Evolutionary conservation across 2,888 invertebrate genomes (phyloP).

Genomic region (Drosophila ustulata): DNA sequence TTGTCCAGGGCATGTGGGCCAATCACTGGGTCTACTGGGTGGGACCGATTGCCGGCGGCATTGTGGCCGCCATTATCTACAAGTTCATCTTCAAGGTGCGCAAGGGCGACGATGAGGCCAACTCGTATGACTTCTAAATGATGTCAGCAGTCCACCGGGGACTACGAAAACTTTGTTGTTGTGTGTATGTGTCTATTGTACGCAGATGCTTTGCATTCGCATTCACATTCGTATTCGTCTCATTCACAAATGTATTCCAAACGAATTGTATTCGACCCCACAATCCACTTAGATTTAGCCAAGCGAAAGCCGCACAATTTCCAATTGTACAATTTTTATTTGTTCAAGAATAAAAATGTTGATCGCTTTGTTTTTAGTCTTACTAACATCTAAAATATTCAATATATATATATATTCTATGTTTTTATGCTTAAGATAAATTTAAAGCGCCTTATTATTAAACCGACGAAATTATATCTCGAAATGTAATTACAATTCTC

Average conservation of each 20-base stretch:
- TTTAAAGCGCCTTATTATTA: slow-evolving; percentile 51
- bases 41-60: slow-evolving; percentile 92
- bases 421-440: slow-evolving; percentile 69
- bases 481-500: slow-evolving; percentile 37
- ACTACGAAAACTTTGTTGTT: slow-evolving; percentile 50
- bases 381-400: slow-evolving; percentile 53
- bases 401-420: slow-evolving; percentile 49
- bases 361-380: slow-evolving; percentile 56
- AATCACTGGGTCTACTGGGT: slow-evolving; percentile 97
- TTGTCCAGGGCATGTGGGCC: slow-evolving; percentile 90
- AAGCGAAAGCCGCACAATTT: slow-evolving; percentile 27
- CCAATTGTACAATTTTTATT: slow-evolving; percentile 67
- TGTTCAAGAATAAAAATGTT: slow-evolving; percentile 70
- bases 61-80: slow-evolving; percentile 91
- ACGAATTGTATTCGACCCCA: slow-evolving; percentile 35
- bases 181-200: slow-evolving; percentile 32
- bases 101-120: slow-evolving; percentile 90
- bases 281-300: slow-evolving; percentile 44
- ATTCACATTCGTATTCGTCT: slow-evolving; percentile 40
- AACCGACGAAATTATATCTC: slow-evolving; percentile 39
- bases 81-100: slow-evolving; percentile 89
- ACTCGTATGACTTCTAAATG: slow-evolving; percentile 91
- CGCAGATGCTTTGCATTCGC: slow-evolving; percentile 16
- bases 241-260: slow-evolving; percentile 32
- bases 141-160: background rate